Evolutionary conservation across 2,888 invertebrate genomes (phyloP).

Genomic region (Cyclophora punctaria): DNA sequence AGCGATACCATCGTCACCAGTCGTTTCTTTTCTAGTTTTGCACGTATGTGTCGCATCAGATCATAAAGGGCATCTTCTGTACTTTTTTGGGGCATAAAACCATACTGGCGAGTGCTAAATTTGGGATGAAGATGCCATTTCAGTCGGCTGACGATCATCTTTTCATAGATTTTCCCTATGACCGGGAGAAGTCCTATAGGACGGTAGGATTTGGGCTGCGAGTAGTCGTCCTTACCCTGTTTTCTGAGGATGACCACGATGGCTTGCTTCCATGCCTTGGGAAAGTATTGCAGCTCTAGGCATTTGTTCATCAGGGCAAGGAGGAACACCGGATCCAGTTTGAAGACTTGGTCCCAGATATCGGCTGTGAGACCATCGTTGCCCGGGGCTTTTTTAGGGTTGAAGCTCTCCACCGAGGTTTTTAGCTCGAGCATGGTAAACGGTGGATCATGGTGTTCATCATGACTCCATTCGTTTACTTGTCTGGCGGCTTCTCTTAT

Average conservation of each 20-base stretch:
- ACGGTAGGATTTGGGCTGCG: conserved; percentile 12
- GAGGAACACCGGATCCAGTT: conserved; percentile 4
- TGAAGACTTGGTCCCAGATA: conserved; percentile 7
- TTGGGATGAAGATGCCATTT: conserved; percentile 1
- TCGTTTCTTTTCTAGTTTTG: background rate
- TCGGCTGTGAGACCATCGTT: conserved; percentile 6
- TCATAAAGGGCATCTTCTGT: conserved; percentile 17
- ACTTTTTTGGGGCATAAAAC: conserved; percentile 5
- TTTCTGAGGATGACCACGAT: conserved; percentile 14
- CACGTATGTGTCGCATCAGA: background rate
- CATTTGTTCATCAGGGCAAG: conserved; percentile 14
- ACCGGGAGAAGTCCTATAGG: conserved; percentile 2
- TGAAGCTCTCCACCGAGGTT: background rate
- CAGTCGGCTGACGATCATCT: conserved; percentile 9
- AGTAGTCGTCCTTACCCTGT: conserved; percentile 16
- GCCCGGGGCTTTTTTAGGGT: conserved; percentile 11
- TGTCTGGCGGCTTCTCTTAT: background rate
- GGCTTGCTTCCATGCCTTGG: conserved; percentile 14
- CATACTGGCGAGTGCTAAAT: conserved; percentile 1
- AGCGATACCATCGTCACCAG: conserved; percentile 11
- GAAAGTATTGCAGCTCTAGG: conserved; percentile 10
- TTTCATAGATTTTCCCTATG: conserved; percentile 8
- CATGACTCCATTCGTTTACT: background rate
- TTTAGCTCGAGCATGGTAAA: conserved; percentile 4
- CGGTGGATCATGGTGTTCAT: background rate